Evolutionary conservation across 2,113 vertebrate species (phyloP).

Genomic region (Pogonocichla stellata): DNA sequence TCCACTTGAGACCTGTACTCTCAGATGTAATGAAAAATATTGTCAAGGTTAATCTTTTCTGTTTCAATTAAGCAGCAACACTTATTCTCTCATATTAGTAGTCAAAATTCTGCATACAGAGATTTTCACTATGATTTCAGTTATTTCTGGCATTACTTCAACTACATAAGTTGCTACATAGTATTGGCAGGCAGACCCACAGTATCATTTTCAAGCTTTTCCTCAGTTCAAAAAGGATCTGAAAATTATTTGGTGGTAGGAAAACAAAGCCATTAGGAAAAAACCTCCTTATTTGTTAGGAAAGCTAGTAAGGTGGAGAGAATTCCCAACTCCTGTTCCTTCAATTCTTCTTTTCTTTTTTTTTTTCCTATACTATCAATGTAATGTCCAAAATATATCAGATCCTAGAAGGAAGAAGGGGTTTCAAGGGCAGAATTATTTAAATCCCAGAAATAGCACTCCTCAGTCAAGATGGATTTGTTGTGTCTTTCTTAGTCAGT

Average conservation of each 20-base stretch:
- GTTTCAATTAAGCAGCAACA: not conserved
- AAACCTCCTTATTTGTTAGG: fast-evolving
- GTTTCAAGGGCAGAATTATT: not conserved
- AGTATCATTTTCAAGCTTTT: not conserved
- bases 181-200: not conserved
- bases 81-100: not conserved
- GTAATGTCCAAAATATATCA: not conserved
- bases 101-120: not conserved
- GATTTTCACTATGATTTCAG: not conserved
- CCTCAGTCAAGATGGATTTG: not conserved
- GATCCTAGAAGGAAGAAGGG: not conserved
- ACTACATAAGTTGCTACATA: not conserved
- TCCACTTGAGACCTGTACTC: not conserved
- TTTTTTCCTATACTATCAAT: not conserved
- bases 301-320: not conserved
- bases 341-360: not conserved
- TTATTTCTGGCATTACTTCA: not conserved
- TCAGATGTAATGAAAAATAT: not conserved
- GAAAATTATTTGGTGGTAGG: not conserved
- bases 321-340: not conserved
- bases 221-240: not conserved
- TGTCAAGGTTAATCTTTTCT: not conserved
- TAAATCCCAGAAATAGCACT: not conserved
- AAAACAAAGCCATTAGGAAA: not conserved
- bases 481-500: not conserved